These are phyloP conservation scores for Ochropleura plecta DNA, from an alignment of 2,888 invertebrate species.

Conservation along the genomic window DNA sequence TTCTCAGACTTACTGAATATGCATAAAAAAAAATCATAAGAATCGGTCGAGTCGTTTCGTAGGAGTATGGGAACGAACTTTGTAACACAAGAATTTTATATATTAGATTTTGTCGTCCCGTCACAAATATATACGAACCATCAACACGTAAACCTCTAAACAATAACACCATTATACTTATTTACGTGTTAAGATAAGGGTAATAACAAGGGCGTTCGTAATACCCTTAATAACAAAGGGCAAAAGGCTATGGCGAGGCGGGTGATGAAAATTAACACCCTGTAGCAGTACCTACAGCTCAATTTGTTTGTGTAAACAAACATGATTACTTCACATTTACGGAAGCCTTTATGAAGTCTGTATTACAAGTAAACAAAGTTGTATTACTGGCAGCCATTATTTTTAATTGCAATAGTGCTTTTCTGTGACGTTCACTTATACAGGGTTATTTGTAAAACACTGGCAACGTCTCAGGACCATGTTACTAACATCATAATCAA, in stretches of 20 bases:
- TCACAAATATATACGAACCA: background rate
- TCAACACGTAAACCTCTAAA: background rate
- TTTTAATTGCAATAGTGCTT: background rate
- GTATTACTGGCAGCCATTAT: background rate
- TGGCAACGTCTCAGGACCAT: too few species aligned
- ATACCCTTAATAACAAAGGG: conserved; percentile 32
- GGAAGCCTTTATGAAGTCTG: conserved; percentile 5
- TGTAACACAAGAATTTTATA: too few species aligned
- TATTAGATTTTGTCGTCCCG: background rate
- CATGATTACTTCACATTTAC: conserved; percentile 25
- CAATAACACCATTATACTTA: conserved; percentile 7
- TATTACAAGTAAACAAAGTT: conserved; percentile 21
- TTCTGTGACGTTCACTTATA: background rate
- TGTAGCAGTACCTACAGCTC: conserved; percentile 13
- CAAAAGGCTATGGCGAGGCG: conserved; percentile 4
- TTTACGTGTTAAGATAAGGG: conserved; percentile 20
- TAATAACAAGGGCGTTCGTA: conserved; percentile 20
- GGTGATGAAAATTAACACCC: conserved; percentile 37
- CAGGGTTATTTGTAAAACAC: too few species aligned
- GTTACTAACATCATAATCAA: too few species aligned
- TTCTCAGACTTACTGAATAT: too few species aligned
- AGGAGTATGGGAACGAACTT: too few species aligned
- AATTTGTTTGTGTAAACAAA: conserved; percentile 51
- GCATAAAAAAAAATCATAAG: too few species aligned
- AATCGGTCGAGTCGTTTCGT: too few species aligned